Base-by-base conservation (phyloP, 2,888 invertebrate species). In the Agriotes lineatus region DNA sequence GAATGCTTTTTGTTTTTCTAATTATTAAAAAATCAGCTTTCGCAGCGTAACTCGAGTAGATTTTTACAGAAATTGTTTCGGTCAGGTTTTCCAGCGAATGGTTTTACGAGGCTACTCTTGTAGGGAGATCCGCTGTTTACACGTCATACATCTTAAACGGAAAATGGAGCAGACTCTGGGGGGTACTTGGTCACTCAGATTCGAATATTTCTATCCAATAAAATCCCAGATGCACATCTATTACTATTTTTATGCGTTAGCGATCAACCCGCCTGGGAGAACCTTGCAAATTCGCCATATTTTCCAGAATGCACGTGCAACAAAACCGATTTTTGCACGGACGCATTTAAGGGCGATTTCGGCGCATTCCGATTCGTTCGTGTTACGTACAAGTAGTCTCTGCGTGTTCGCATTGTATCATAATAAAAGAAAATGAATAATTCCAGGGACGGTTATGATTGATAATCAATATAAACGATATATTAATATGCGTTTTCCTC, bases 381-480 rank as follows among this genome's bases (percentile, higher is more conserved):
- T 3, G 3, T 25, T 25, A 25, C 3, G n/a, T n/a, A 25, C 25
- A 7, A 25, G 7, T 48, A 22, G 19, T 7, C 3, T 48, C n/a
- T 48, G 20, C 30, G 22, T 35, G 3, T 10, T 44, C 22, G 18
- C 35, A 12, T 16, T 37, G 42, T 16, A 16, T 42, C 16, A 42
- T 42, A 30, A 61, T 61, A 56, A 42, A 42, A 42, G 7, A 18
- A 16, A 14, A 42, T 42, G 42, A 42, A 42, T 42, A 5, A 42
- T 42, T 42, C 18, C 14, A 18, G 30, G 52, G 56, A 70, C 58
- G 62, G 66, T 65, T 74, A 78, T 81, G 80, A 82, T 82, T 81
- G 81, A 81, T 80, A 82, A 82, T 82, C 82, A 79, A 82, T 82
- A 81, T 81, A 82, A 82, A 82, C 79, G 81, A 81, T 80, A 81